Percentiles rank a stretch among this genome's conserved stretches.
phyloP scores from a whole-genome alignment of 2,888 invertebrate genomes.

The Polyommatus iphigenia region DNA sequence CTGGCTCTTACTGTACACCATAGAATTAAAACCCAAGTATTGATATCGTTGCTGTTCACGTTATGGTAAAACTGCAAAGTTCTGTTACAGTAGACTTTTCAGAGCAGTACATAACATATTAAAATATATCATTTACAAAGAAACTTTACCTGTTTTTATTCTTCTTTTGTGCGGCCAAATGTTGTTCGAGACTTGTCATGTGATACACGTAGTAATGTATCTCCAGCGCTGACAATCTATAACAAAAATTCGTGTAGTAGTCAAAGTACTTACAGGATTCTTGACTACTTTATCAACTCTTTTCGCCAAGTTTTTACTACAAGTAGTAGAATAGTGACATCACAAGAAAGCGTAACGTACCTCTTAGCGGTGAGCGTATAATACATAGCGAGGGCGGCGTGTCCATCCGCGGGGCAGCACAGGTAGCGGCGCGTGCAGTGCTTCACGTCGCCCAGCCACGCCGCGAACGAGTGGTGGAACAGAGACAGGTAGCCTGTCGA shows the following conservation, averaged over 20 bases:
- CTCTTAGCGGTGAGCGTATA: slow-evolving; percentile 85
- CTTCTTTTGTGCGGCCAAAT: slow-evolving; percentile 75
- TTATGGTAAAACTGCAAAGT: no score
- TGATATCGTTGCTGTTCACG: not conserved
- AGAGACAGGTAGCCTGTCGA: slow-evolving; percentile 83
- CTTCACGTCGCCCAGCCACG: slow-evolving; percentile 98
- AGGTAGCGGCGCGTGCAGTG: slow-evolving; percentile 97
- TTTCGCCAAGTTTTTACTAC: not conserved
- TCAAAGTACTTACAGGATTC: not conserved
- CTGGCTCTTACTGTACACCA: no score
- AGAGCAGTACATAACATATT: not conserved
- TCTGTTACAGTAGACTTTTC: no score
- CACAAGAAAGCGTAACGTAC: slow-evolving; percentile 42
- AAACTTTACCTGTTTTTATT: slow-evolving; percentile 54
- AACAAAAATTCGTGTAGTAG: slow-evolving; percentile 37
- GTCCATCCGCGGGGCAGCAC: slow-evolving; percentile 92
- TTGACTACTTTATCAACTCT: not conserved
- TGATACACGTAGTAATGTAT: slow-evolving; percentile 88
- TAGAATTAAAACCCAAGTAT: no score
- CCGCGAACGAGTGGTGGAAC: slow-evolving; percentile 97
- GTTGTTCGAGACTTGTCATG: slow-evolving; percentile 84
- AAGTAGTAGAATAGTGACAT: not conserved
- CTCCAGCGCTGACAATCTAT: slow-evolving; percentile 84
- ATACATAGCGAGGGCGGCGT: slow-evolving; percentile 92
- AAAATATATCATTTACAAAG: not conserved